Evolutionary conservation across 2,113 vertebrate species (phyloP), one percentile per base, ranked within the genome.

Genomic region (Vireo altiloquus): DNA sequence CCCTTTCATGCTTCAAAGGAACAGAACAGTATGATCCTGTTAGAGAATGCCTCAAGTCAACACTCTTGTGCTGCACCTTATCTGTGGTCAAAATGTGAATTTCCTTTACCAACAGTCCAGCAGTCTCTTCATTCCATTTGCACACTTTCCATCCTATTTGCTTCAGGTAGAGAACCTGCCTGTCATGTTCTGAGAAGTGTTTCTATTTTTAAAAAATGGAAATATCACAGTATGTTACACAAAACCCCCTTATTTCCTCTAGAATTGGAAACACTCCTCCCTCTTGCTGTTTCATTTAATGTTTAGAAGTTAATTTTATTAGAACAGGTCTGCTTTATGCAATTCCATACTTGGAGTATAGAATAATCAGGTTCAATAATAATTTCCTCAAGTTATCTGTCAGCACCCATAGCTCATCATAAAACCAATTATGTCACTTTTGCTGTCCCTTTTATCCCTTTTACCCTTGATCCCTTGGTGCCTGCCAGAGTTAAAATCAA

Each of bases 361-460:
- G 65, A 84, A 87, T 84, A 87, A 92, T 95, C 60, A 87, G 39
- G 27, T 57, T 85, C 91, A 54, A 46, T 57, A 76, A 89, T 61
- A 72, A 94, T 84, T 91, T 92, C 72, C 81, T 85, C 74, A 79
- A 57, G 65, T 49, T 84, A 44, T 40, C 65, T 82, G 74, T 94
- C 89, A 96, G 74, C 66, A 82, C 23, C 77, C 49, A 65, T 72
- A 95, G 89, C 56, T 89, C 91, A 76, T 84, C 75, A 71, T 20
- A 72, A 89, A 92, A 44, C 28, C 37, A 79, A 87, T 79, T 57
- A 78, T 84, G 81, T 60, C 86, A 72, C 49, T 94, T 91, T 31
- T 95, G 87, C 83, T 8, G 4, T 64, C 59, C 47, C 60, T 76
- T 89, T 92, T 80, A 68, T 68, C n/a, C n/a, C n/a, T n/a, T n/a